These are phyloP conservation scores for Alentia gelatinosa DNA, from an alignment of 2,888 invertebrate genomes.

Conservation along the genomic window DNA sequence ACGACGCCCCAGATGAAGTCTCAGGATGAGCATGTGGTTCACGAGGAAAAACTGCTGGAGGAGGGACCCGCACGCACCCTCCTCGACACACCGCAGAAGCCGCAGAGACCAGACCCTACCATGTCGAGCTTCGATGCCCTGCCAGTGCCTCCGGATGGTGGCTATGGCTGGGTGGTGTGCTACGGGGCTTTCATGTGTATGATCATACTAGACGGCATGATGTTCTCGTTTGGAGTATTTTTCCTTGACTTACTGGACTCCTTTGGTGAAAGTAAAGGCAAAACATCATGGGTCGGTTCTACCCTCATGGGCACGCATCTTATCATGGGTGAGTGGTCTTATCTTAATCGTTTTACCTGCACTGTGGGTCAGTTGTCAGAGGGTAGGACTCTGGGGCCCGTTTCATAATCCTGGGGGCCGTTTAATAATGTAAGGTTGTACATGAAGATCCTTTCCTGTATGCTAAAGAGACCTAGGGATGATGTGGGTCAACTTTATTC, in stretches of 20 bases:
- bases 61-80: background rate
- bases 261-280: slow-evolving; percentile 87
- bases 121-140: background rate
- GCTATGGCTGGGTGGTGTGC: slow-evolving; percentile 77
- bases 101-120: background rate
- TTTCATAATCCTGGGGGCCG: no score
- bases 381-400: no score
- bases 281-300: slow-evolving; percentile 83
- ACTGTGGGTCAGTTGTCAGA: no score
- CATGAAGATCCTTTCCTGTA: no score
- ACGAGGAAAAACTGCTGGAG: background rate
- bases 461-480: no score
- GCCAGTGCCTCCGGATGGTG: slow-evolving; percentile 71
- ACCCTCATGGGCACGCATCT: slow-evolving; percentile 62
- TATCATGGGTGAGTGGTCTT: slow-evolving; percentile 59
- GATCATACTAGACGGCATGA: slow-evolving; percentile 88
- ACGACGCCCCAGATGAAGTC: background rate
- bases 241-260: slow-evolving; percentile 85
- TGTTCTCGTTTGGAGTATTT: slow-evolving; percentile 91
- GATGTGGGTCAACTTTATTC: no score
- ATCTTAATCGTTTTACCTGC: no score
- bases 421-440: no score
- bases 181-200: slow-evolving; percentile 69
- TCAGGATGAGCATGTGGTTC: background rate
- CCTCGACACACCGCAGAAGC: no score